Conservation (phyloP, 2,797 vertebrate genomes). For the Lutjanus argentimaculatus region DNA sequence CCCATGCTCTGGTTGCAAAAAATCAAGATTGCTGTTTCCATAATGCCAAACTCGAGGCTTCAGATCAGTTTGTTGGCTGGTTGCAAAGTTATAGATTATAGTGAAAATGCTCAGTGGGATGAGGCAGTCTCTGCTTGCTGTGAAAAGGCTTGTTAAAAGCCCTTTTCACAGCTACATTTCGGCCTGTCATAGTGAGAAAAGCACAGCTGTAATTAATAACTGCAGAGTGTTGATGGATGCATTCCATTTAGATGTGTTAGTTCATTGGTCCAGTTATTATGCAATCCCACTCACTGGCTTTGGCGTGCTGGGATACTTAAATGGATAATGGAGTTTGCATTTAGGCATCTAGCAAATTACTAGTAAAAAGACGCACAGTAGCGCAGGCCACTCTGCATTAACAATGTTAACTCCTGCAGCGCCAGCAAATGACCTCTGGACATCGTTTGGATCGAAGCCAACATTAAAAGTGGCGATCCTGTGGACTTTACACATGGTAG, state of each 20-base stretch:
- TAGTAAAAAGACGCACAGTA: neutral
- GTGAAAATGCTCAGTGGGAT: neutral
- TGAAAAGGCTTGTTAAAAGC: no score
- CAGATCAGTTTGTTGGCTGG: no score
- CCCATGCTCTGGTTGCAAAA: no score
- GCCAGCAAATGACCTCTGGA: no score
- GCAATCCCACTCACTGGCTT: slow-evolving; percentile 2
- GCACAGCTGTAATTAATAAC: slow-evolving; percentile 1
- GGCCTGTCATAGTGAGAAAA: neutral
- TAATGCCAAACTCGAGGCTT: no score
- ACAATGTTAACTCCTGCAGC: no score
- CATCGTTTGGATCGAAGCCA: no score
- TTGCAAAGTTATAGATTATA: neutral
- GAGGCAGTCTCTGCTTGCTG: neutral
- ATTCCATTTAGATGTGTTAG: slow-evolving; percentile 6
- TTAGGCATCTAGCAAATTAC: neutral
- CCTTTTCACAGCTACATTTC: neutral
- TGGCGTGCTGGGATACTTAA: neutral
- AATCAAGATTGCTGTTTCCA: no score
- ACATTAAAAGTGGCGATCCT: no score
- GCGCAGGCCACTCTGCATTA: no score
- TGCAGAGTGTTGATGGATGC: neutral
- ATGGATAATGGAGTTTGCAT: neutral
- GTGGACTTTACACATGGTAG: no score
- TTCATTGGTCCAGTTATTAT: slow-evolving; percentile 15